These are phyloP conservation scores for Lamprotornis superbus DNA, from an alignment of 2,113 vertebrate species.

Conservation along the genomic window DNA sequence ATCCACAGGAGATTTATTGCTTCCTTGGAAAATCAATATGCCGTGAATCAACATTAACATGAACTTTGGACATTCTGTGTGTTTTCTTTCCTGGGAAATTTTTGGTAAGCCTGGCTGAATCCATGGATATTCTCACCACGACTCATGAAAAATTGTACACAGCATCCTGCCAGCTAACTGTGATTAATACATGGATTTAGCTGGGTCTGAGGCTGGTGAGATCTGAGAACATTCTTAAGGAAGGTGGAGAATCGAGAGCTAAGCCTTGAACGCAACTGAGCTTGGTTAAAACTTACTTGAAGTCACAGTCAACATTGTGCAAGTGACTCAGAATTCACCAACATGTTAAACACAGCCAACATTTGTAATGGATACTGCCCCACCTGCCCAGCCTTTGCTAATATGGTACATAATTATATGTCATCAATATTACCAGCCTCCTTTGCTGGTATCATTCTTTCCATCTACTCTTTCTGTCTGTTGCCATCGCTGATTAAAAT, in stretches of 20 bases:
- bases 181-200: background rate
- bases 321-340: conserved; percentile 25
- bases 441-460: background rate
- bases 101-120: background rate
- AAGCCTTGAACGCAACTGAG: background rate
- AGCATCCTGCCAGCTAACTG: background rate
- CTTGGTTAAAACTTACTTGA: background rate
- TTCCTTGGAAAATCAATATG: conserved; percentile 49
- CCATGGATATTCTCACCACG: background rate
- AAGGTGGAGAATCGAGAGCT: conserved; percentile 14
- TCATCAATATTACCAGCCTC: conserved; percentile 30
- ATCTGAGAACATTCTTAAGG: conserved; percentile 38
- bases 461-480: conserved; percentile 21
- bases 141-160: background rate
- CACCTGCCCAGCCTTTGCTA: conserved; percentile 46
- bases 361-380: conserved; percentile 50
- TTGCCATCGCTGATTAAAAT: conserved; percentile 9
- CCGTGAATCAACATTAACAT: background rate
- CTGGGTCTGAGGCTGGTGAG: background rate
- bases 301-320: background rate
- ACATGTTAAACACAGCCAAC: conserved; percentile 22
- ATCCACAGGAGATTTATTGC: conserved; percentile 32
- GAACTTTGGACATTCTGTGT: background rate
- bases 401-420: conserved; percentile 46
- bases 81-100: background rate